phyloP scores from a whole-genome alignment of 1,140 invertebrate species.

The Popillia japonica region DNA sequence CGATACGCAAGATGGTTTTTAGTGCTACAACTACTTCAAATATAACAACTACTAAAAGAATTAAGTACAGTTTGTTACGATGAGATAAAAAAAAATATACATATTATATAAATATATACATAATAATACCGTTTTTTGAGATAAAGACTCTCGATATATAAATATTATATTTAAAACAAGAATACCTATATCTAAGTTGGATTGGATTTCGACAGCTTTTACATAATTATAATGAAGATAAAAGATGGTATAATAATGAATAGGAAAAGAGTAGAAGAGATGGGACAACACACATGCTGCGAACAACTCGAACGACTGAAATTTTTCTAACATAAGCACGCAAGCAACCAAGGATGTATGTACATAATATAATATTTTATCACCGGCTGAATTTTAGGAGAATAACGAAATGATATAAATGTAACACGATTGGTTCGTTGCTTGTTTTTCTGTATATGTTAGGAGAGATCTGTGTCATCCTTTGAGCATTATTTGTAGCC shows the following conservation, averaged over 20 bases:
- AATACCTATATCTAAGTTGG: neutral
- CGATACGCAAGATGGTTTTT: neutral
- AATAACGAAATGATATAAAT: no score
- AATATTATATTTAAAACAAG: neutral
- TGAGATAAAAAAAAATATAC: constrained; percentile 5
- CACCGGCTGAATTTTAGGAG: neutral
- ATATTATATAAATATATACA: constrained; percentile 9
- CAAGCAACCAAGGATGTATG: constrained; percentile 13
- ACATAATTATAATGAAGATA: neutral
- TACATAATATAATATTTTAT: constrained; percentile 11
- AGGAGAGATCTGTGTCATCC: neutral
- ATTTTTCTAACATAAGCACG: constrained; percentile 6
- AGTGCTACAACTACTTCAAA: constrained; percentile 1
- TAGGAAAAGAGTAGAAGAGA: neutral
- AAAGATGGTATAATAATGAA: neutral
- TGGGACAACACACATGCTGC: neutral
- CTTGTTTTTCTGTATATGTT: constrained; percentile 20
- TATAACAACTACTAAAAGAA: neutral
- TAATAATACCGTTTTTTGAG: constrained; percentile 2
- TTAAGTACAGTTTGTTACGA: constrained; percentile 29
- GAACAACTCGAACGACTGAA: neutral
- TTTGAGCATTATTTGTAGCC: neutral
- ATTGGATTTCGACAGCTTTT: constrained; percentile 9
- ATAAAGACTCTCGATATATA: constrained; percentile 3
- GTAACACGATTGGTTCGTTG: neutral